Percentiles rank a stretch among this genome's conserved stretches.
Evolutionary conservation across 2,888 invertebrate species (phyloP).

Genomic region (Drosophila atripex): DNA sequence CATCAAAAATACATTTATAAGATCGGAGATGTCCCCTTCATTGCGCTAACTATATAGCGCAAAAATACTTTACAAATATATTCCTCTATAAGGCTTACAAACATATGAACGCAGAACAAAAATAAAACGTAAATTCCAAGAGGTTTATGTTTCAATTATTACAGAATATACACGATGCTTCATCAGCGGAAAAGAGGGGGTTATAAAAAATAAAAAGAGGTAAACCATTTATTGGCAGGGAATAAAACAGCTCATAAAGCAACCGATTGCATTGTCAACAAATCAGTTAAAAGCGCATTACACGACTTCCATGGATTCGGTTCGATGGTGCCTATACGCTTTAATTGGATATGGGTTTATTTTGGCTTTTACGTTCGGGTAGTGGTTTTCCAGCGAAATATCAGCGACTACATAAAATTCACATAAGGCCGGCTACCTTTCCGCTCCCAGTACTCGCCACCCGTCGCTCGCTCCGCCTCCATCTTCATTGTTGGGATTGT

Average conservation of each 20-base stretch:
- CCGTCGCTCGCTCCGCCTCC: background rate
- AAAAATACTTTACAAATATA: too few species aligned
- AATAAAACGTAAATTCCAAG: too few species aligned
- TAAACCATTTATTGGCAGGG: background rate
- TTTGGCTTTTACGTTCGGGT: constrained; percentile 3
- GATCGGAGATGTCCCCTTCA: too few species aligned
- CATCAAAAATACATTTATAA: too few species aligned
- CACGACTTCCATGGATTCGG: constrained; percentile 17
- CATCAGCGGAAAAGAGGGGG: too few species aligned
- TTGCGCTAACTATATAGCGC: too few species aligned
- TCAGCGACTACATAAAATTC: constrained; percentile 38
- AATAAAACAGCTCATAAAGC: constrained; percentile 4
- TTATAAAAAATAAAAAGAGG: too few species aligned
- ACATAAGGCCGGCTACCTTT: constrained; percentile 31
- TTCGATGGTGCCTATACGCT: constrained; percentile 1
- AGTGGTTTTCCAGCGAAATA: constrained; percentile 10
- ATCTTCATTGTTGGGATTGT: constrained; percentile 21
- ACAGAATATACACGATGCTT: too few species aligned
- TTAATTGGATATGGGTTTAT: constrained; percentile 22
- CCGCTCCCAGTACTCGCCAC: background rate
- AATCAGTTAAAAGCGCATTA: constrained; percentile 33
- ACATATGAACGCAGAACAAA: too few species aligned
- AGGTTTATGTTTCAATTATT: too few species aligned
- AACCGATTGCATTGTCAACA: constrained; percentile 12
- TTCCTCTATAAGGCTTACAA: too few species aligned